A percentile compares a stretch with the other conserved stretches of the same genome.
Conservation (phyloP, 1,140 invertebrate species). For the Ostrea denselamellosa region DNA sequence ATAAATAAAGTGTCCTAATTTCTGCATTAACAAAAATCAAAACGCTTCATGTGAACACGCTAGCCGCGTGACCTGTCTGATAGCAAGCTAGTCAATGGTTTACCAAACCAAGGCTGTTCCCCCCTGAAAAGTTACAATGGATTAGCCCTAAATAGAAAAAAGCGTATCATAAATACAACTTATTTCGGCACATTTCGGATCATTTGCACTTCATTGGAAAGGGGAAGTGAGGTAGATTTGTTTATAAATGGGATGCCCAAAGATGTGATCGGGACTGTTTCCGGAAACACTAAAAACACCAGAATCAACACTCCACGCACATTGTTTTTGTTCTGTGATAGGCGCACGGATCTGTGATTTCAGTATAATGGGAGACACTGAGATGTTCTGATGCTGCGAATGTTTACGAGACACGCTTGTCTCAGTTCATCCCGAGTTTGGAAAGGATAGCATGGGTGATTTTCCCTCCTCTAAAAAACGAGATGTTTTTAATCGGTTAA, state of each 20-base stretch:
- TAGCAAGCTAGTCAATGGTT: constrained; percentile 34
- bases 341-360: constrained; percentile 25
- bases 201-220: constrained; percentile 37
- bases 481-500: constrained; percentile 49
- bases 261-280: constrained; percentile 31
- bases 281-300: neutral
- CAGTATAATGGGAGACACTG: constrained; percentile 23
- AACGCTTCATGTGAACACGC: constrained; percentile 29
- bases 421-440: constrained; percentile 23
- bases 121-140: constrained; percentile 29
- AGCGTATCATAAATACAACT: constrained; percentile 39
- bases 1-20: constrained; percentile 30
- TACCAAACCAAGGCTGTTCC: constrained; percentile 12
- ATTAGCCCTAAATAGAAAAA: constrained; percentile 29
- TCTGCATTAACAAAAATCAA: constrained; percentile 24
- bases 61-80: constrained; percentile 33
- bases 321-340: constrained; percentile 20
- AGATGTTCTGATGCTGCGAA: constrained; percentile 13
- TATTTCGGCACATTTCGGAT: constrained; percentile 21
- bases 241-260: constrained; percentile 19
- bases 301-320: neutral
- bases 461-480: constrained; percentile 48
- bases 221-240: constrained; percentile 34
- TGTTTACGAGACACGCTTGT: constrained; percentile 34
- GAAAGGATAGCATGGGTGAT: constrained; percentile 50